Conservation (phyloP, 1,140 invertebrate genomes). For the Oscheius sp. region DNA sequence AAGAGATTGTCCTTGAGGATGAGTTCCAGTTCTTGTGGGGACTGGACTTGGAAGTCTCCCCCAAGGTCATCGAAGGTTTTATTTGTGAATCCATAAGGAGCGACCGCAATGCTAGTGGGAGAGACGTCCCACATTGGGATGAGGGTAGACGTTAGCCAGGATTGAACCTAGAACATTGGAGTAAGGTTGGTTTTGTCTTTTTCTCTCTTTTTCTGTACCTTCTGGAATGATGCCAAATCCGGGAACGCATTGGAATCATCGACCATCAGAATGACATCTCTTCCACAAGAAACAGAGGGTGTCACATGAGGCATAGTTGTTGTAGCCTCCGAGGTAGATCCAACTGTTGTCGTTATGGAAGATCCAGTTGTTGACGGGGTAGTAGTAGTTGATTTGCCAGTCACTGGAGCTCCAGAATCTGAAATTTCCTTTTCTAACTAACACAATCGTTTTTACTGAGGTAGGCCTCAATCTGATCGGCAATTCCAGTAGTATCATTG, state of each 20-base stretch:
- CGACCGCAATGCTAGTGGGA: not conserved
- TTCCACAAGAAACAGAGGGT: not conserved
- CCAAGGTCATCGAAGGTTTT: not conserved
- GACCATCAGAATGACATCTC: not conserved
- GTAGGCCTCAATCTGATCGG: not conserved
- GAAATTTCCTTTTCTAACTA: not conserved
- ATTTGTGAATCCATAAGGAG: not conserved
- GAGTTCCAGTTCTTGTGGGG: not conserved
- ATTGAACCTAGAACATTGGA: constrained; percentile 2
- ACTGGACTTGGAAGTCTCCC: not conserved
- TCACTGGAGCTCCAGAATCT: not conserved
- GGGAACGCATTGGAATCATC: not conserved
- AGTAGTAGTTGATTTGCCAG: too few relatives aligned
- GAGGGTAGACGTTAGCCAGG: constrained; percentile 8
- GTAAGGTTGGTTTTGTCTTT: not conserved
- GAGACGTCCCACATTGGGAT: constrained; percentile 10
- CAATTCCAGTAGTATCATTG: not conserved
- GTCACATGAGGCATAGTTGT: not conserved
- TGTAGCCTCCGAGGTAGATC: not conserved
- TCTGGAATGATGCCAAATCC: not conserved
- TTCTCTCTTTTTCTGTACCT: not conserved
- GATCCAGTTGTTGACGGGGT: not conserved
- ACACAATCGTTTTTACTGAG: not conserved
- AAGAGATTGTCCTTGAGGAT: constrained; percentile 6
- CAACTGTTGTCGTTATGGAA: not conserved